Percentiles rank a stretch among this genome's conserved stretches.
These are phyloP conservation scores for Trematomus bernacchii DNA, from an alignment of 2,797 vertebrate genomes.

Conservation along the genomic window DNA sequence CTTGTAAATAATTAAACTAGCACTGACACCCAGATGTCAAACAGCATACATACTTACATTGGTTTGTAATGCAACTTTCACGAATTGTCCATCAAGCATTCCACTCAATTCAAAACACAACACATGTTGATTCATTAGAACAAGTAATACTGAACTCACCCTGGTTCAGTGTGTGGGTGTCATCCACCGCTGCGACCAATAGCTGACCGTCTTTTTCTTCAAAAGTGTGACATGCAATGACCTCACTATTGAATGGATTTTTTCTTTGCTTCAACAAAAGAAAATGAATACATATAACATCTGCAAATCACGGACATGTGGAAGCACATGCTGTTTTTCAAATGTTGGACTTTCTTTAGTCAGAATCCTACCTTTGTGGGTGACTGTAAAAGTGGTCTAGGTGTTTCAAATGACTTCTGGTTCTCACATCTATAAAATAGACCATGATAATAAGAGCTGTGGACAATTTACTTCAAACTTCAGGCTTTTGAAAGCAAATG, in stretches of 20 bases:
- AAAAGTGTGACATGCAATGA: slow-evolving; percentile 31
- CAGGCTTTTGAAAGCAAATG: not conserved
- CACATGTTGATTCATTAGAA: slow-evolving; percentile 50
- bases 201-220: slow-evolving; percentile 50
- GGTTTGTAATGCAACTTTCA: slow-evolving; percentile 65
- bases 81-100: slow-evolving; percentile 47
- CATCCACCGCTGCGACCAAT: slow-evolving; percentile 54
- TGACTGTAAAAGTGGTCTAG: slow-evolving; percentile 57
- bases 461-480: not conserved
- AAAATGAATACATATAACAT: not conserved
- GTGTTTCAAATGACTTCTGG: slow-evolving; percentile 35
- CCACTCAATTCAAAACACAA: slow-evolving; percentile 69
- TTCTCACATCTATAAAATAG: slow-evolving; percentile 49
- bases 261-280: slow-evolving; percentile 85
- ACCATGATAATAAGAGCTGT: not conserved
- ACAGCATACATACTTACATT: slow-evolving; percentile 74
- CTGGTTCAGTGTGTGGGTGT: slow-evolving; percentile 50
- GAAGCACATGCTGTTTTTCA: not conserved
- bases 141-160: slow-evolving; percentile 57
- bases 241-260: slow-evolving; percentile 90
- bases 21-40: slow-evolving; percentile 25
- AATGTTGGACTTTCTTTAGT: too few species aligned
- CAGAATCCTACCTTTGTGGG: slow-evolving; percentile 82
- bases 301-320: not conserved
- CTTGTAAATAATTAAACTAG: not conserved